Evolutionary conservation across 2,888 invertebrate species (phyloP), one percentile per base, ranked within the genome.

Genomic region (Apamea anceps): DNA sequence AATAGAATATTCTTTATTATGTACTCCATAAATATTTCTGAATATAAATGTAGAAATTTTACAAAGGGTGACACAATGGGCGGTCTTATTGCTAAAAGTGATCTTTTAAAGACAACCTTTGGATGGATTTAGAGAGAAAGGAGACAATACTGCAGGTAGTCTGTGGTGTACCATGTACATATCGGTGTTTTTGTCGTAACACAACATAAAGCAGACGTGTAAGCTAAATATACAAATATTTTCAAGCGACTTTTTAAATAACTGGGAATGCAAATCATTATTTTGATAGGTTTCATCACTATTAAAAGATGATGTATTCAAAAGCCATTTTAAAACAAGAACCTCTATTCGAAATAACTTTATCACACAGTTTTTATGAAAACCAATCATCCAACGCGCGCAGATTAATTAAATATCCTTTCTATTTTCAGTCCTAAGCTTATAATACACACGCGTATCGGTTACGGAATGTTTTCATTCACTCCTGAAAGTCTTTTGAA

Each of bases 401-500:
- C 28, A 51, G 63, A 70, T 71, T 42, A 65, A 70, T 70, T 42
- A 45, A 57, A 66, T 32, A 32, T 37, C 15, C 2, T n/a, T 77
- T 68, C 18, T 32, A 18, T 65, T 72, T 82, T 68, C 15, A 67
- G 12, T 5, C 8, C 15, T 51, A 57, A 68, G 62, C 48, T 51
- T 60, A 10, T 15, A 72, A 28, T 18, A 77, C n/a, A 60, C 37
- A 77, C 25, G 71, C 32, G 7, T 21, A 62, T 54, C n/a, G 28
- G 15, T 28, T 37, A 13, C 15, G 66, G 37, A 75, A 51, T 75
- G 48, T 65, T 81, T 75, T 67, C 45, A 54, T 62, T 81, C 25
- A 81, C 5, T 37, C 15, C 10, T 45, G 4, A 21, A 54, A 83
- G 8, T 77, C 48, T 68, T 77, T 70, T 84, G 57, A 77, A 32